Evolutionary conservation across 2,888 invertebrate genomes (phyloP), one percentile per base, ranked within the genome.

Genomic region (Eupithecia exiguata): DNA sequence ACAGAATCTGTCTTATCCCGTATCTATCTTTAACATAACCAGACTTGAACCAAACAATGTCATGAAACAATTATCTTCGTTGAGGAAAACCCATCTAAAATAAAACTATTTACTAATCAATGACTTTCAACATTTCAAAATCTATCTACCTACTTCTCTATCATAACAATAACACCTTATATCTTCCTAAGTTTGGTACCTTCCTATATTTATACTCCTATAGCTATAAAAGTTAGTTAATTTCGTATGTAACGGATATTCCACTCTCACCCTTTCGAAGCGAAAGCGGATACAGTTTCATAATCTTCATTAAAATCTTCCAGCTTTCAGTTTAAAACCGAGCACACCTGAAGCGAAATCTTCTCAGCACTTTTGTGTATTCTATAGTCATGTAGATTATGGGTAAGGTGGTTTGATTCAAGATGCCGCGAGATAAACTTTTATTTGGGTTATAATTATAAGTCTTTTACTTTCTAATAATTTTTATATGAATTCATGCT

Each of bases 221-320:
- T 58, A 58, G 25, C 25, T 58, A 21, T 21, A 14, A 25, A 58
- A 58, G 58, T 58, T 58, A 58, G 58, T 38, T 66, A 66, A 66
- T 66, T 66, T 66, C 66, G 69, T 69, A 69, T 36, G 53, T 58
- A 73, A 61, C 43, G 68, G n/a, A 46, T 62, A 70, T 36, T 38
- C 58, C 61, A 18, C 53, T 71, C 69, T 74, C 69, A 77, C 73
- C 76, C 71, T 70, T 73, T 71, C 58, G 74, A 74, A 78, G 78
- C 75, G 75, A 74, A 80, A 80, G 74, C 78, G 74, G 76, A 80
- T 77, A 77, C 46, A 74, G 58, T 12, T 14, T 73, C 74, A 77
- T 78, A 80, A 80, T 79, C 81, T 82, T 84, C 86, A 84, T 84
- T 85, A 83, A 82, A 86, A 84, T 84, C 81, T 84, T 82, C 80